These are phyloP conservation scores for Tamandua tetradactyla DNA, from an alignment of 2,797 vertebrate genomes.

Conservation along the genomic window DNA sequence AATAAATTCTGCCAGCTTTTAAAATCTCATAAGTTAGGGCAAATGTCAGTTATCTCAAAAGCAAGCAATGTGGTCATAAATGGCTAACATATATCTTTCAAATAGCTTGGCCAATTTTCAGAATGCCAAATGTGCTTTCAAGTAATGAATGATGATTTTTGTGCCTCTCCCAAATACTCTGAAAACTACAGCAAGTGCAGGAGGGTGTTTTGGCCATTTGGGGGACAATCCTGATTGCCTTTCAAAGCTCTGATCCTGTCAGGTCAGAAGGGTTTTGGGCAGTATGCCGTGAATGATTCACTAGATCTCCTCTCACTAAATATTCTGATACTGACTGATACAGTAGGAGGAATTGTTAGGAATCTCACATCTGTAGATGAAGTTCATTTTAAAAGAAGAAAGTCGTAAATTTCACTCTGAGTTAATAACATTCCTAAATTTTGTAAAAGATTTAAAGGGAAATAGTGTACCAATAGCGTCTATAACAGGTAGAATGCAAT, in stretches of 20 bases:
- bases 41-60: constrained; percentile 40
- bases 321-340: neutral
- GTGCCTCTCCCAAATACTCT: neutral
- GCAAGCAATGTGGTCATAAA: constrained; percentile 6
- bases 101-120: constrained; percentile 7
- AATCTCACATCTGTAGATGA: neutral
- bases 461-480: neutral
- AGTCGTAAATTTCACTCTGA: neutral
- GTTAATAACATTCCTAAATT: constrained; percentile 20
- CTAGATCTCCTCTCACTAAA: neutral
- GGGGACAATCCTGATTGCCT: neutral
- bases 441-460: constrained; percentile 8
- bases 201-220: constrained; percentile 17
- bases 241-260: neutral
- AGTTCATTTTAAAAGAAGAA: neutral
- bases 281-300: neutral
- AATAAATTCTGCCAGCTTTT: constrained; percentile 42
- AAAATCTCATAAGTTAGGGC: constrained; percentile 42
- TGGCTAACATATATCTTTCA: constrained; percentile 12
- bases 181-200: neutral
- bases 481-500: neutral
- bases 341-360: neutral
- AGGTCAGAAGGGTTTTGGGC: neutral
- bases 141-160: constrained; percentile 24
- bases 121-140: constrained; percentile 45